These are phyloP conservation scores for Urocynchramus pylzowi DNA, from an alignment of 2,113 vertebrate species.

Conservation along the genomic window DNA sequence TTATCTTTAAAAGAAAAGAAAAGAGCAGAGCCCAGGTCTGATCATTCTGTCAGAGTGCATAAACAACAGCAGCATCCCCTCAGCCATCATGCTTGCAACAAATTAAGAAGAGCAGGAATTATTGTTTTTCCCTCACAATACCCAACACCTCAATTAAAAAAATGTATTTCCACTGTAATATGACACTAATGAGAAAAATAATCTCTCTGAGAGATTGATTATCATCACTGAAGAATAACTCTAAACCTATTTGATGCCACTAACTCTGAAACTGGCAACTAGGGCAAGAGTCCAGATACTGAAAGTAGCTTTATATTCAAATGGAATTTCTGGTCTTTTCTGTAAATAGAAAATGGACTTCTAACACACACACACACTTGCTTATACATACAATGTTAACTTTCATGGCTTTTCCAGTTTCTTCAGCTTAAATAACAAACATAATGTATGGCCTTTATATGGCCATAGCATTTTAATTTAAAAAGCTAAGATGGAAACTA, in stretches of 20 bases:
- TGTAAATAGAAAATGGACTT: background rate
- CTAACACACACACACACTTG: background rate
- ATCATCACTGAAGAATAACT: background rate
- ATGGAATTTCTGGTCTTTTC: background rate
- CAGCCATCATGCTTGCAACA: background rate
- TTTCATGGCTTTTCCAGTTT: background rate
- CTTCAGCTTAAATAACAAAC: background rate
- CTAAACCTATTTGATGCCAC: background rate
- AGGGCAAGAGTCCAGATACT: background rate
- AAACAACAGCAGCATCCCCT: background rate
- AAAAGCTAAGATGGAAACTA: background rate
- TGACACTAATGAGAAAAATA: background rate
- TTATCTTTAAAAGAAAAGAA: background rate
- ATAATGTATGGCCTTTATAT: background rate
- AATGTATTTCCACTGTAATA: background rate
- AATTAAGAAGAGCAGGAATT: background rate
- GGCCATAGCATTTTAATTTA: background rate
- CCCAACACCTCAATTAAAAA: background rate
- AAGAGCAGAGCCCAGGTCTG: background rate
- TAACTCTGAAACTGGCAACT: background rate
- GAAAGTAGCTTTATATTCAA: background rate
- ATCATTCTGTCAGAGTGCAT: background rate
- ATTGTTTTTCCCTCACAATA: background rate
- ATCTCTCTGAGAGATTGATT: background rate
- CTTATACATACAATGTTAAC: background rate